Percentiles rank a stretch among this genome's conserved stretches.
Evolutionary conservation across 2,797 vertebrate genomes (phyloP).

Genomic region (Taenioides sp.): DNA sequence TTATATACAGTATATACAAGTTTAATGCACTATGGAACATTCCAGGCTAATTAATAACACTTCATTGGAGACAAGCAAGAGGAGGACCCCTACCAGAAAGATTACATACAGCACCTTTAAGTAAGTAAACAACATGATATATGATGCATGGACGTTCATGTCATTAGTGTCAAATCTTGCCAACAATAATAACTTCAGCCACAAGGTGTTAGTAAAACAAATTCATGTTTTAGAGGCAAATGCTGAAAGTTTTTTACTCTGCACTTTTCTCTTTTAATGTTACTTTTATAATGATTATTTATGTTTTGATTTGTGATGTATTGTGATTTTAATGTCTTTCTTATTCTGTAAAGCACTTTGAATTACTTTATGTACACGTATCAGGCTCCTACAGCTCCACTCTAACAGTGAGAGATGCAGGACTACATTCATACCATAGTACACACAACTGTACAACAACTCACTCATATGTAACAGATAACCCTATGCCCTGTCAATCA

Average conservation of each 20-base stretch:
- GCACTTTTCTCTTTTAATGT: no score
- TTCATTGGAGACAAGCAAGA: not conserved
- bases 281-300: no score
- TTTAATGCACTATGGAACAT: not conserved
- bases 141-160: not conserved
- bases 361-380: no score
- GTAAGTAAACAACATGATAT: not conserved
- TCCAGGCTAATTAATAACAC: not conserved
- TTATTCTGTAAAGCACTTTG: no score
- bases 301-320: no score
- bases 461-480: no score
- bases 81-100: not conserved
- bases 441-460: no score
- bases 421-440: no score
- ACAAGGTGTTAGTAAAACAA: not conserved
- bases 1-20: not conserved
- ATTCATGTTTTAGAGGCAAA: not conserved
- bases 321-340: no score
- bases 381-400: no score
- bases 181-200: not conserved
- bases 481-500: no score
- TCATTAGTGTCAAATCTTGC: not conserved
- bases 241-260: not conserved
- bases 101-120: not conserved
- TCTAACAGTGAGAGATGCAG: no score